Conservation (phyloP, 2,113 vertebrate genomes). For the Actenoides hombroni region DNA sequence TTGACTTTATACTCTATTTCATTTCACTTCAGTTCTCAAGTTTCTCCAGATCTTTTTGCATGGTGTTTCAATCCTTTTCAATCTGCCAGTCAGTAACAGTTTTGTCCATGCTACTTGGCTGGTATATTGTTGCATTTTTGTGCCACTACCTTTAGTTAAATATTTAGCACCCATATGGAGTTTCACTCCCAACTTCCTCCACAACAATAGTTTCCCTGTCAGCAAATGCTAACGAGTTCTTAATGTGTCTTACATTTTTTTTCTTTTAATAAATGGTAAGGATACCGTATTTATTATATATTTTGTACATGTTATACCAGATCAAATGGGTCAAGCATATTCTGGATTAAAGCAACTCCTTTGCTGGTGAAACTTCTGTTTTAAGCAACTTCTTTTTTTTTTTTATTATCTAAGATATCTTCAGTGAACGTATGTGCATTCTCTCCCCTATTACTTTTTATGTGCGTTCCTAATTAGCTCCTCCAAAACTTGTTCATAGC, state of each 20-base stretch:
- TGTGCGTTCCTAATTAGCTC: not conserved
- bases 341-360: not conserved
- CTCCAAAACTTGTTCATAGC: not conserved
- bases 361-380: not conserved
- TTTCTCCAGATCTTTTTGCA: not conserved
- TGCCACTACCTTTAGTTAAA: not conserved
- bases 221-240: not conserved
- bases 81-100: not conserved
- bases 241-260: not conserved
- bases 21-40: not conserved
- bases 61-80: not conserved
- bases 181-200: not conserved
- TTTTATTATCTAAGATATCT: not conserved
- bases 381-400: not conserved
- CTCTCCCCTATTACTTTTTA: not conserved
- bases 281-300: not conserved
- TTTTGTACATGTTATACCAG: not conserved
- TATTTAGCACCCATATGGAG: too few species aligned
- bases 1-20: not conserved
- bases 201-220: not conserved
- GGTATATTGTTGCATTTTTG: not conserved
- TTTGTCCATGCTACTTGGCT: not conserved
- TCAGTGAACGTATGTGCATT: not conserved
- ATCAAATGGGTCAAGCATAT: not conserved
- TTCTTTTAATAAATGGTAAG: not conserved